Evolutionary conservation across 2,113 vertebrate species (phyloP).

Genomic region (Puntigrus tetrazona): DNA sequence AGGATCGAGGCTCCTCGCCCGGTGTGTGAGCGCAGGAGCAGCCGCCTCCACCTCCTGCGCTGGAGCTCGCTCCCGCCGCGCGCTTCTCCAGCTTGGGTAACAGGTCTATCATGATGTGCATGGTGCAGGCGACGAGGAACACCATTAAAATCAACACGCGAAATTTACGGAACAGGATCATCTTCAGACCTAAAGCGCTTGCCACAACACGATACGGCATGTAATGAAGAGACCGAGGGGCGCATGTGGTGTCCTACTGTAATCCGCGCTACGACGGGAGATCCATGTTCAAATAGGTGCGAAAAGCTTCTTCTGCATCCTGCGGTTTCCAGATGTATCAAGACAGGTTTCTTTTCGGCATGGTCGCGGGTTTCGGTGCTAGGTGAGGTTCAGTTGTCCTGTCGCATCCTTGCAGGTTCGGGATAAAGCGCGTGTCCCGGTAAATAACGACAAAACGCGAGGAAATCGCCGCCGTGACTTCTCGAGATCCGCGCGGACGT

Average conservation of each 20-base stretch:
- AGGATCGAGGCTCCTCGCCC: slow-evolving; percentile 67
- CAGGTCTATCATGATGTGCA: slow-evolving; percentile 93
- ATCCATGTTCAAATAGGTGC: slow-evolving; percentile 58
- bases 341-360: neutral
- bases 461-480: neutral
- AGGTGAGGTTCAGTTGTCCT: neutral
- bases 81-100: slow-evolving; percentile 86
- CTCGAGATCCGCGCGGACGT: neutral
- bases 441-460: neutral
- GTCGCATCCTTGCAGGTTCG: slow-evolving; percentile 30
- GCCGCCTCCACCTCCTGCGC: slow-evolving; percentile 61
- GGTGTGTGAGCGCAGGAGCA: slow-evolving; percentile 82
- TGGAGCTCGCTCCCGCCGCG: slow-evolving; percentile 68
- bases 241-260: slow-evolving; percentile 51
- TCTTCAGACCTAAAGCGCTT: slow-evolving; percentile 66
- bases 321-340: slow-evolving; percentile 50
- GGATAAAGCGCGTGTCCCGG: slow-evolving; percentile 3
- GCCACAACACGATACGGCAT: slow-evolving; percentile 42
- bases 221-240: slow-evolving; percentile 44
- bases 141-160: slow-evolving; percentile 86
- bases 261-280: slow-evolving; percentile 51
- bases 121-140: slow-evolving; percentile 88
- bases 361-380: neutral
- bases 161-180: slow-evolving; percentile 90
- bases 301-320: slow-evolving; percentile 47